These are phyloP conservation scores for Ceyx margarethae DNA, from an alignment of 2,113 vertebrate species.

Conservation along the genomic window DNA sequence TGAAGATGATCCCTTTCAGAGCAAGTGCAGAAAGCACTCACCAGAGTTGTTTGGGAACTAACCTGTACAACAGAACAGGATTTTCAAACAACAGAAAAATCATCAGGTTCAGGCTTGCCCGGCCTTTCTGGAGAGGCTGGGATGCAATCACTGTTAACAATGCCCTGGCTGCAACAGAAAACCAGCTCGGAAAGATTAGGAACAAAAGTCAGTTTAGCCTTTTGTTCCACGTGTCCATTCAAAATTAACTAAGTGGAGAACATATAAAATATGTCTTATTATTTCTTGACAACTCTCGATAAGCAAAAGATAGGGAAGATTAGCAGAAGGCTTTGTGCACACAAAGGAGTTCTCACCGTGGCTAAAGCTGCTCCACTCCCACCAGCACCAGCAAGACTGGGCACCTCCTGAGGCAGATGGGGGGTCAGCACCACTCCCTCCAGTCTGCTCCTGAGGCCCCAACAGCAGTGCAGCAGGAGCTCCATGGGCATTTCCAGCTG, in stretches of 20 bases:
- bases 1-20: background rate
- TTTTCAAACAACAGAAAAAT: background rate
- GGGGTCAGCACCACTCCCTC: background rate
- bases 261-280: background rate
- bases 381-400: background rate
- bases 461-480: background rate
- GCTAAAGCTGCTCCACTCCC: background rate
- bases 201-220: background rate
- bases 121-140: background rate
- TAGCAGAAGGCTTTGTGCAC: background rate
- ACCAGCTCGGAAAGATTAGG: background rate
- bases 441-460: background rate
- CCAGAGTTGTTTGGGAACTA: background rate
- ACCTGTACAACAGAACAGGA: background rate
- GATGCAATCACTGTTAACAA: background rate
- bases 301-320: conserved; percentile 25
- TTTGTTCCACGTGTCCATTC: conserved; percentile 35
- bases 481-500: background rate
- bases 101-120: conserved; percentile 24
- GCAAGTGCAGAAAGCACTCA: background rate
- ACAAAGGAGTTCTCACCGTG: background rate
- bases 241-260: conserved; percentile 23
- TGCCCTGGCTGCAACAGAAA: background rate
- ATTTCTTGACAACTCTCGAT: background rate
- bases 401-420: background rate